These are phyloP conservation scores for Apodemia zela DNA, from an alignment of 2,888 invertebrate genomes.

Conservation along the genomic window DNA sequence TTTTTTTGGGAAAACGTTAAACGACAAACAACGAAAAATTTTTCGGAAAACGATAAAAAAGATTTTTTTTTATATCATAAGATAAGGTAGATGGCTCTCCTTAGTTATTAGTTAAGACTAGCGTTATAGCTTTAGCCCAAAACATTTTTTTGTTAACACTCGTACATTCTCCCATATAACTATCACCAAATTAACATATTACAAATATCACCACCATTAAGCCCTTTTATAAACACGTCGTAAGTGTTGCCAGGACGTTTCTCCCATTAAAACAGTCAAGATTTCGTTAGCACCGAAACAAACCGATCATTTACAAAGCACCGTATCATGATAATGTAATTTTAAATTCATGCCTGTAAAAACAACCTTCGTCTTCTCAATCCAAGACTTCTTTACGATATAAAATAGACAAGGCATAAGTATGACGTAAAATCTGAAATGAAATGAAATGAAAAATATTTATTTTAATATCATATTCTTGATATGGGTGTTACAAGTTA, in stretches of 20 bases:
- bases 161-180: conserved; percentile 7
- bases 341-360: conserved; percentile 66
- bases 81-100: too few relatives aligned
- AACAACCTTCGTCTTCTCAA: conserved; percentile 61
- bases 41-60: too few relatives aligned
- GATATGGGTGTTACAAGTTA: too few relatives aligned
- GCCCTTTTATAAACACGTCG: not conserved
- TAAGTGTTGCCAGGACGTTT: not conserved
- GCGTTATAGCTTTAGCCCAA: too few relatives aligned
- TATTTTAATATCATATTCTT: too few relatives aligned
- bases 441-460: too few relatives aligned
- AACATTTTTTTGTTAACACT: conserved; percentile 19
- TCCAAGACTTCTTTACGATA: not conserved
- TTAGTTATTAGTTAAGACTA: too few relatives aligned
- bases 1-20: too few relatives aligned
- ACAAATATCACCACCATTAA: not conserved
- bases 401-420: not conserved
- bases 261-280: conserved; percentile 3
- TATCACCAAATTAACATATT: conserved; percentile 1
- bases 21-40: too few relatives aligned
- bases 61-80: too few relatives aligned
- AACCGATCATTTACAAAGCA: conserved; percentile 26
- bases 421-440: not conserved
- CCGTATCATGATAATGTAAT: conserved; percentile 49
- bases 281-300: conserved; percentile 21